These are phyloP conservation scores for Sardinella longiceps DNA, from an alignment of 2,797 vertebrate genomes.

Conservation along the genomic window DNA sequence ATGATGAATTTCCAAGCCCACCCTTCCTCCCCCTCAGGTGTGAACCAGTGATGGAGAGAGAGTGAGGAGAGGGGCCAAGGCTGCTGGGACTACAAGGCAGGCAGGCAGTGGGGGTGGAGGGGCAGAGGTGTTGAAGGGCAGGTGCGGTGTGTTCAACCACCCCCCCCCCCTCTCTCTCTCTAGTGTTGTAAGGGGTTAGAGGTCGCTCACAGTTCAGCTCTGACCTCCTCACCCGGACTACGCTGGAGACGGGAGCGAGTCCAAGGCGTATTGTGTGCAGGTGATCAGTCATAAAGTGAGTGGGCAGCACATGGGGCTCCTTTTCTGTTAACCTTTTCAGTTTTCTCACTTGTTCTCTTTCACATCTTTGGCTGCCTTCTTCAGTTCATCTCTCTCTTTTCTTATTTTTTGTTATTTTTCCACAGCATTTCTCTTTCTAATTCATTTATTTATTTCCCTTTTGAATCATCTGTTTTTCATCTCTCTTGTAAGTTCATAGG, in stretches of 20 bases:
- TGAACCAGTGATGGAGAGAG: not conserved
- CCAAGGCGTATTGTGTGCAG: not conserved
- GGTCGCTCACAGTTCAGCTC: conserved; percentile 45
- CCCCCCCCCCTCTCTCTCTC: not conserved
- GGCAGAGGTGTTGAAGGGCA: not conserved
- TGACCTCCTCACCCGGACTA: conserved; percentile 33
- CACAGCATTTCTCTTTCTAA: not conserved
- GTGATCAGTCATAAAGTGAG: not conserved
- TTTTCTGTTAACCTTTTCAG: not conserved
- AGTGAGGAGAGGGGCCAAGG: not conserved
- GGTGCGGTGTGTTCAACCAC: not conserved
- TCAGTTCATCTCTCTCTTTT: conserved; percentile 25
- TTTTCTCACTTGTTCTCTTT: conserved; percentile 30
- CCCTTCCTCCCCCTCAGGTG: not conserved
- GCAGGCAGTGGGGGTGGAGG: not conserved
- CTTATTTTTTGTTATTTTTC: conserved; percentile 9
- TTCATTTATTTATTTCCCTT: not conserved
- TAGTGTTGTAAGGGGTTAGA: conserved; percentile 38
- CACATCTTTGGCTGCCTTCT: conserved; percentile 21
- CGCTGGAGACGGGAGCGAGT: conserved; percentile 23
- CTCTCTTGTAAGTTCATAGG: not conserved
- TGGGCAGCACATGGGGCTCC: not conserved
- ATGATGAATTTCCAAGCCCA: conserved; percentile 66
- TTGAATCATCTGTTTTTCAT: not conserved
- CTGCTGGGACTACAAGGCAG: not conserved